Evolutionary conservation across 2,888 invertebrate species (phyloP).

Genomic region (Nephrotoma flavescens): DNA sequence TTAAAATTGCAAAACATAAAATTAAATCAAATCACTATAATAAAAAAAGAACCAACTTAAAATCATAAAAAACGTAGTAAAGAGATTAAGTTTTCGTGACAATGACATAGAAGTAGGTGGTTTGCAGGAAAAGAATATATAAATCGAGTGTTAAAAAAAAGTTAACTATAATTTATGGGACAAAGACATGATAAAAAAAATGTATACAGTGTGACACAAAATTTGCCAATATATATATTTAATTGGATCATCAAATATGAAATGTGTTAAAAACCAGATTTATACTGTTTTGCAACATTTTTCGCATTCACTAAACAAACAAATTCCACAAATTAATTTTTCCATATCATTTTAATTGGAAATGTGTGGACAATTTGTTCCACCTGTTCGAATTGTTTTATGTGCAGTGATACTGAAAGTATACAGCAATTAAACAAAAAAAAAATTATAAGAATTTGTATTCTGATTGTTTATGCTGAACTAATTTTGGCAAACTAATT

Average conservation of each 20-base stretch:
- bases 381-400: neutral
- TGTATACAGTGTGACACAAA: neutral
- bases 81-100: neutral
- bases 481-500: neutral
- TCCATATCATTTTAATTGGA: neutral
- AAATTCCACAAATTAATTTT: neutral
- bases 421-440: neutral
- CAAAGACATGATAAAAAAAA: neutral
- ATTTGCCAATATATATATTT: neutral
- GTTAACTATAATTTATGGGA: neutral
- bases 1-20: neutral
- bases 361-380: neutral
- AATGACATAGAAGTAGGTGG: no score
- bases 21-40: neutral
- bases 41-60: neutral
- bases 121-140: no score
- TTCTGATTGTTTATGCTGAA: neutral
- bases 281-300: neutral
- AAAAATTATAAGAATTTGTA: neutral
- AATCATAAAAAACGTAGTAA: neutral
- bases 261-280: neutral
- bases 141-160: neutral
- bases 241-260: no score
- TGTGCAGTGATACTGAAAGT: neutral
- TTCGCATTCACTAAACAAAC: neutral